A percentile compares a stretch with the other conserved stretches of the same genome.
These are phyloP conservation scores for Prionace glauca DNA, from an alignment of 2,797 vertebrate genomes.

Conservation along the genomic window DNA sequence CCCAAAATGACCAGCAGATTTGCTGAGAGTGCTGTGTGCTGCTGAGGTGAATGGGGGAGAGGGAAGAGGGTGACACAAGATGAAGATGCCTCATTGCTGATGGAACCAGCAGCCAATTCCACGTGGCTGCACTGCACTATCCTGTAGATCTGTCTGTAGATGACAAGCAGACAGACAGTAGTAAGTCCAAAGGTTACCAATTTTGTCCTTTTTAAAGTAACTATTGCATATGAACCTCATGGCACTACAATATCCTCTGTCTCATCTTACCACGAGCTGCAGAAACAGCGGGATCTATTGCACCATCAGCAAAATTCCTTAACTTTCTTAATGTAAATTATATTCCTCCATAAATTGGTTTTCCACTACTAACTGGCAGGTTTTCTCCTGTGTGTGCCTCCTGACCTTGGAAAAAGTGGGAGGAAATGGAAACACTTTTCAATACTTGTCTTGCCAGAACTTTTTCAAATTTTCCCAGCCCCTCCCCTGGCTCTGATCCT, in stretches of 20 bases:
- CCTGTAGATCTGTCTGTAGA: neutral
- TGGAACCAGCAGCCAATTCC: neutral
- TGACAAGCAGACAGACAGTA: neutral
- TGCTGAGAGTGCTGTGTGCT: neutral
- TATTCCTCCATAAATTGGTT: neutral
- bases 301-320: neutral
- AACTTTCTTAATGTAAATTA: neutral
- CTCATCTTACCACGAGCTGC: neutral
- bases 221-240: neutral
- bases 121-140: neutral
- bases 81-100: neutral
- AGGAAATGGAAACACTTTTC: neutral
- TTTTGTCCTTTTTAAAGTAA: neutral
- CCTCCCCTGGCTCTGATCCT: too few relatives aligned
- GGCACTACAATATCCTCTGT: neutral
- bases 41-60: neutral
- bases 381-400: neutral
- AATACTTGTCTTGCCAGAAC: neutral
- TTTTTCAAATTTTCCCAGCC: neutral
- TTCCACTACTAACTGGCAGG: neutral
- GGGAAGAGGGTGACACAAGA: neutral
- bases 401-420: neutral
- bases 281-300: too few relatives aligned
- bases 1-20: neutral
- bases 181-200: neutral